Conservation (phyloP, 2,797 vertebrate species). For the Tapirus indicus region DNA sequence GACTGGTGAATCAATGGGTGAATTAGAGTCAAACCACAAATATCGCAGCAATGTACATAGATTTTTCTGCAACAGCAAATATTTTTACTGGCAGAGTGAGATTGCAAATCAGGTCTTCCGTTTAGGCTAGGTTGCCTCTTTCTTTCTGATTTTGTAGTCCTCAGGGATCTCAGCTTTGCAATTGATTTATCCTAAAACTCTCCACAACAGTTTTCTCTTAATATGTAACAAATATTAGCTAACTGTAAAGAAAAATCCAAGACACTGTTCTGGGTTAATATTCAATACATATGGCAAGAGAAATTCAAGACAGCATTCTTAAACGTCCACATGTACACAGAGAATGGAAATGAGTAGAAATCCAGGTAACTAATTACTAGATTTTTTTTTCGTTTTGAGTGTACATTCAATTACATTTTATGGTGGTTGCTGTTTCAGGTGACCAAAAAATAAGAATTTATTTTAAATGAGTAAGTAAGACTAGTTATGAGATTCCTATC, state of each 20-base stretch:
- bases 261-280: constrained; percentile 8
- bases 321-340: neutral
- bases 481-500: neutral
- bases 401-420: neutral
- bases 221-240: neutral
- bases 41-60: neutral
- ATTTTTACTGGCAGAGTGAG: neutral
- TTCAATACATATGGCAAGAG: neutral
- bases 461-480: constrained; percentile 31
- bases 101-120: neutral
- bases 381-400: neutral
- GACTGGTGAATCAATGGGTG: neutral
- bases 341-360: neutral
- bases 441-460: neutral
- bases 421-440: neutral
- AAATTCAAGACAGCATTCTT: neutral
- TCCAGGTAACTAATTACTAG: neutral
- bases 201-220: constrained; percentile 3
- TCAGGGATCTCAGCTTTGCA: neutral
- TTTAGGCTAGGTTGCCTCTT: neutral
- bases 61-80: constrained; percentile 20
- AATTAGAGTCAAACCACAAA: constrained; percentile 8
- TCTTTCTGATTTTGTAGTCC: neutral
- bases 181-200: constrained; percentile 33
- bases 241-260: neutral